These are phyloP conservation scores for Lethenteron reissneri DNA, from an alignment of 2,113 vertebrate genomes.

Conservation along the genomic window DNA sequence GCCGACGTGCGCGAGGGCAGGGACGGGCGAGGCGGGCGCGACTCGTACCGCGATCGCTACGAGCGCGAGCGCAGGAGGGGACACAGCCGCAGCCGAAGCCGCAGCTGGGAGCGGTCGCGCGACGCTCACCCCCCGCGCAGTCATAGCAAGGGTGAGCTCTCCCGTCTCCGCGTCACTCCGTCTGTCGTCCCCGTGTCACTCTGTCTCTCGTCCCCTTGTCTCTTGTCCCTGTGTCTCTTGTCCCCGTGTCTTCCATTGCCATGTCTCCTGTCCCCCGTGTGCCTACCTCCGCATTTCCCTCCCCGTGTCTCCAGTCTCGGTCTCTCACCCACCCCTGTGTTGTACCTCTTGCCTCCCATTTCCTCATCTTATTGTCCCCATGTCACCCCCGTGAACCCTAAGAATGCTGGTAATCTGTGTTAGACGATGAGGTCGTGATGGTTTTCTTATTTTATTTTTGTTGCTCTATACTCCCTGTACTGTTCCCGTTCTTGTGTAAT, in stretches of 20 bases:
- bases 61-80: constrained; percentile 72
- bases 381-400: background rate
- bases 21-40: constrained; percentile 26
- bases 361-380: background rate
- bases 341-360: background rate
- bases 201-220: background rate
- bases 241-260: background rate
- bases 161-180: background rate
- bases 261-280: background rate
- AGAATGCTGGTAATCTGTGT: too few relatives aligned
- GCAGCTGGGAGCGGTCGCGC: constrained; percentile 64
- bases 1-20: background rate
- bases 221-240: background rate
- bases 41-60: constrained; percentile 78
- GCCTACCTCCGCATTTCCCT: background rate
- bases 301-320: background rate
- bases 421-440: too few relatives aligned
- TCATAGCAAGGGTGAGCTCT: background rate
- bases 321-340: background rate
- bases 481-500: too few relatives aligned
- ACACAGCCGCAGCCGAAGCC: constrained; percentile 70
- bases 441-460: too few relatives aligned
- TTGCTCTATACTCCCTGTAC: too few relatives aligned
- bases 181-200: background rate
- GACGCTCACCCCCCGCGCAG: constrained; percentile 17